Percentiles rank a stretch among this genome's conserved stretches.
phyloP scores from a whole-genome alignment of 2,888 invertebrate species.

The Limenitis camilla region DNA sequence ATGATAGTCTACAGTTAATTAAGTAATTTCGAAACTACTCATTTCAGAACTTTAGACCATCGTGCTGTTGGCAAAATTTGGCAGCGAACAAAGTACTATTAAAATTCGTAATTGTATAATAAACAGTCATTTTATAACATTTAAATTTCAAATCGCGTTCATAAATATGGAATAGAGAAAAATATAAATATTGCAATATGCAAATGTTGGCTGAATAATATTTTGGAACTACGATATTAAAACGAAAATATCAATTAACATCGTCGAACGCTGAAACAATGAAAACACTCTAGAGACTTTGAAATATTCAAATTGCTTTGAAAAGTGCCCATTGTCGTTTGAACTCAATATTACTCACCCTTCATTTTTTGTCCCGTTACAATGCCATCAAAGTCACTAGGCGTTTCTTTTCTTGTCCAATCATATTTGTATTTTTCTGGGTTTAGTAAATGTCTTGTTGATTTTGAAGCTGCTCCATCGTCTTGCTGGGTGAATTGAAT shows the following conservation, averaged over 20 bases:
- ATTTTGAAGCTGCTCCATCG: conserved; percentile 84
- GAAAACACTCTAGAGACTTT: not conserved
- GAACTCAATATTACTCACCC: conserved; percentile 38
- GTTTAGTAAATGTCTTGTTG: conserved; percentile 84
- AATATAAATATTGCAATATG: conserved; percentile 2
- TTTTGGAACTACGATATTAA: not conserved
- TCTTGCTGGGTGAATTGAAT: conserved; percentile 87
- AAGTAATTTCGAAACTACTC: conserved; percentile 14
- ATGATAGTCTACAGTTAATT: conserved; percentile 18
- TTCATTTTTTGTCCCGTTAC: conserved; percentile 61
- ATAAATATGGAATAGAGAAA: conserved; percentile 4
- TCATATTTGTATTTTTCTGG: conserved; percentile 80
- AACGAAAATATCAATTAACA: conserved; percentile 1
- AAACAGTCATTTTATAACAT: conserved; percentile 1
- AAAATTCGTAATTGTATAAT: not conserved
- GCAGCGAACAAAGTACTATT: not conserved
- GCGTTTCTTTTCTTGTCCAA: conserved; percentile 72
- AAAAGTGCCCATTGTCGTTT: conserved; percentile 10
- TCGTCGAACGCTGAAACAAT: conserved; percentile 3
- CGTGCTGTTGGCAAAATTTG: conserved; percentile 1
- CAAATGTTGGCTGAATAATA: not conserved
- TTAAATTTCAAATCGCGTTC: not conserved
- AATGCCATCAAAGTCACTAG: conserved; percentile 61
- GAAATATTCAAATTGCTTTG: conserved; percentile 13
- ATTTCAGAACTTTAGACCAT: conserved; percentile 10